Evolutionary conservation across 1,140 invertebrate genomes (phyloP), one percentile per base, ranked within the genome.

Genomic region (Drosophila pseudoobscura): DNA sequence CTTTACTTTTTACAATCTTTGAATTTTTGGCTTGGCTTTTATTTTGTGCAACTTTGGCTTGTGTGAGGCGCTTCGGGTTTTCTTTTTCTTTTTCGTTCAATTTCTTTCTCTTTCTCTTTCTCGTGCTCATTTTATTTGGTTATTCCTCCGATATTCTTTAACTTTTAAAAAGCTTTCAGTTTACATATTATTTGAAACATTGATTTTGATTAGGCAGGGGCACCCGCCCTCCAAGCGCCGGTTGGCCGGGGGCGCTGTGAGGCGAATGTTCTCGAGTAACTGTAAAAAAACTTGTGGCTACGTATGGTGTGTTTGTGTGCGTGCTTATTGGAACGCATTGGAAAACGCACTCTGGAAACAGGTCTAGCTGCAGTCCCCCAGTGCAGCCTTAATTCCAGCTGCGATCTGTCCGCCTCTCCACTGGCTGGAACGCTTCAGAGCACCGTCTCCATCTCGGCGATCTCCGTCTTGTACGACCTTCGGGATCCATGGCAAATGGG

Each of bases 391-490:
- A 57, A 46, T 46, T 53, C 58, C 60, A 52, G 24, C 45, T 22
- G 11, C 26, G 11, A 39, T 39, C 35, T 26, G 26, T 31, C 13
- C 3, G 24, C 24, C 51, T 46, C 22, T 69, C 43, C 45, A 1
- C 31, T 39, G 35, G 35, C 35, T 39, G 35, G 59, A 60, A 58
- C 71, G 57, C 73, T 88, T 97, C 96, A 97, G 94, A 97, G 95
- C 93, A 97, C 96, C 90, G 96, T 97, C 93, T 97, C 96, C 94
- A 96, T 97, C 93, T 97, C 96, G 87, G 96, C 96, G 72, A 95
- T 95, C 93, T 95, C 95, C 75, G 95, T 95, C 90, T 93, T 93
- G 66, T 92, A 93, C n/a, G 93, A 92, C 71, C 93, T 94, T 82
- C 26, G 49, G 8, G 51, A 56, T 63, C 43, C 50, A 11, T 6